Percentiles rank a stretch among this genome's conserved stretches.
Conservation (phyloP, 2,797 vertebrate species). For the Echeneis naucrates region DNA sequence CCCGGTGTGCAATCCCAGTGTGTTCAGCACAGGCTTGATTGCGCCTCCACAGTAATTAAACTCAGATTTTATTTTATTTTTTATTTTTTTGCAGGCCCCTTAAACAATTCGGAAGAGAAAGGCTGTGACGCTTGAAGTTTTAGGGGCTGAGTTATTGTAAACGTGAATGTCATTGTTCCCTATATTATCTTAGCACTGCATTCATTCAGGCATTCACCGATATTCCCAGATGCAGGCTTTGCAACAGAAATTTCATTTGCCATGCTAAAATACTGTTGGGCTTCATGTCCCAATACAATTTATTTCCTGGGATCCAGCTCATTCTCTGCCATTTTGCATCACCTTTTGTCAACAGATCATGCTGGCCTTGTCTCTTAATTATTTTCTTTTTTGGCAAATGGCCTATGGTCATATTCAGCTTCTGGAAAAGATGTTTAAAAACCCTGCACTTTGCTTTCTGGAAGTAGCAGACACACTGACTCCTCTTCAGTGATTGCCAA, state of each 20-base stretch:
- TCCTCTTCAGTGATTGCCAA: conserved; percentile 27
- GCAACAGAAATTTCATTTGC: neutral
- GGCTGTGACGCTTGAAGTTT: neutral
- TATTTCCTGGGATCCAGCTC: neutral
- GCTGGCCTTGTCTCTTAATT: neutral
- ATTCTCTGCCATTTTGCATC: neutral
- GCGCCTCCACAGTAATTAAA: conserved; percentile 17
- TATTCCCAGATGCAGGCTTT: neutral
- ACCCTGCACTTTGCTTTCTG: conserved; percentile 5
- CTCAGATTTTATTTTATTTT: too few species aligned
- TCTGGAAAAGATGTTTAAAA: neutral
- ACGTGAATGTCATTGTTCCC: neutral
- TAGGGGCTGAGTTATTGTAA: neutral
- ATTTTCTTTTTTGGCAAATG: neutral
- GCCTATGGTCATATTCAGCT: conserved; percentile 2
- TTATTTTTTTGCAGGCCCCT: conserved; percentile 8
- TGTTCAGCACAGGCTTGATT: neutral
- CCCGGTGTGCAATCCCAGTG: conserved; percentile 20
- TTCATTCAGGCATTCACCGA: neutral
- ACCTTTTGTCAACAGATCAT: neutral
- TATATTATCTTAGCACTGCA: neutral
- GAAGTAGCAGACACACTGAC: conserved; percentile 11
- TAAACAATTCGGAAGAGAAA: conserved; percentile 4
- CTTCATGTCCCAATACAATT: neutral
- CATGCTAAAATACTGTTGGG: neutral